A percentile compares a stretch with the other conserved stretches of the same genome.
phyloP scores from a whole-genome alignment of 2,113 vertebrate genomes.

The Cinclus mexicanus region DNA sequence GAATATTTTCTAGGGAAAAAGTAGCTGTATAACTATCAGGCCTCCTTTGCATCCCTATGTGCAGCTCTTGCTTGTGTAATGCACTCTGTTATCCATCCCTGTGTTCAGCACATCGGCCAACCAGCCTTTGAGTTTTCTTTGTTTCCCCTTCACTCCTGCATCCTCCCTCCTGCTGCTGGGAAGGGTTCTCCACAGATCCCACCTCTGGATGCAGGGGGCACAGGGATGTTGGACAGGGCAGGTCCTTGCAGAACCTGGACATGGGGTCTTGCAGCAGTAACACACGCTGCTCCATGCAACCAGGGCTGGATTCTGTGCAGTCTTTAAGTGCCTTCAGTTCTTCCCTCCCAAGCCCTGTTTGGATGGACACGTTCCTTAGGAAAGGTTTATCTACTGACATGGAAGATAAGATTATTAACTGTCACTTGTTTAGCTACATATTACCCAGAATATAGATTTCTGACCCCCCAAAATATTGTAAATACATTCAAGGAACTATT shows the following conservation, averaged over 20 bases:
- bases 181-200: not conserved
- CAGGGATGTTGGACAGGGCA: not conserved
- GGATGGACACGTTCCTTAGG: not conserved
- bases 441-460: not conserved
- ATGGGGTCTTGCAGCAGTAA: accelerated
- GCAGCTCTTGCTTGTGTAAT: not conserved
- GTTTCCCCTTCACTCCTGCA: not conserved
- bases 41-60: not conserved
- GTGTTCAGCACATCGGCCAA: accelerated
- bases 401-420: not conserved
- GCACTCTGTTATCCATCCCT: too few species aligned
- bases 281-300: not conserved
- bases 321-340: not conserved
- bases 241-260: too few species aligned
- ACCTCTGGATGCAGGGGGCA: accelerated
- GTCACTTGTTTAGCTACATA: not conserved
- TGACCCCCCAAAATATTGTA: not conserved
- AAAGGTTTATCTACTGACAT: not conserved
- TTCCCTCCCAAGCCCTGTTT: not conserved
- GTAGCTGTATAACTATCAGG: not conserved
- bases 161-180: not conserved
- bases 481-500: not conserved
- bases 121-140: not conserved
- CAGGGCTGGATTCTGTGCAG: not conserved
- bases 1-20: not conserved